These are phyloP conservation scores for Agonopterix alstromeriana DNA, from an alignment of 2,888 invertebrate genomes.

Conservation along the genomic window DNA sequence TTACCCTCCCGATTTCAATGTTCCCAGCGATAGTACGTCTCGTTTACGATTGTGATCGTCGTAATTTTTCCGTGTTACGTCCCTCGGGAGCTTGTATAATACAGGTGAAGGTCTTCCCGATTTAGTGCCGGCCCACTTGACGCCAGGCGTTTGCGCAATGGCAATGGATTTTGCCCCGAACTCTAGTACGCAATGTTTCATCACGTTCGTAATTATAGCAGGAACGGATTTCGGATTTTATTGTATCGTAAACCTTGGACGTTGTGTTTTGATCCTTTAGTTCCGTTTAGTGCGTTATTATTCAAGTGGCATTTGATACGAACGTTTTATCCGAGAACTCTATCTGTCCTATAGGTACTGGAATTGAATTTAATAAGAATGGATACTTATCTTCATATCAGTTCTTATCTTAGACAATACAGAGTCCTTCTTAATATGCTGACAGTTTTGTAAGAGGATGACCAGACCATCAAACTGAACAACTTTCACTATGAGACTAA, in stretches of 20 bases:
- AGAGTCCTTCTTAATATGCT: too few relatives aligned
- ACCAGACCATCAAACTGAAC: too few relatives aligned
- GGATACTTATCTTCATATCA: too few relatives aligned
- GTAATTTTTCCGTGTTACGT: slow-evolving; percentile 26
- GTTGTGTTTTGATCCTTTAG: not conserved
- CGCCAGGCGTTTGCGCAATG: slow-evolving; percentile 51
- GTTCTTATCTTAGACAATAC: too few relatives aligned
- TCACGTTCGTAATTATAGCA: slow-evolving; percentile 22
- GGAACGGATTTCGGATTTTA: slow-evolving; percentile 1
- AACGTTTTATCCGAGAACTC: too few relatives aligned
- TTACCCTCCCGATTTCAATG: slow-evolving; percentile 16
- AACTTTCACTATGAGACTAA: too few relatives aligned
- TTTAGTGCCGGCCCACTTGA: slow-evolving; percentile 59
- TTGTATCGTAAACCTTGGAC: slow-evolving; percentile 9
- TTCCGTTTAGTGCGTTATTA: too few relatives aligned
- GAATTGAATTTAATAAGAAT: too few relatives aligned
- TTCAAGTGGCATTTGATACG: too few relatives aligned
- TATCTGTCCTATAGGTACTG: too few relatives aligned
- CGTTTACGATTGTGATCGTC: slow-evolving; percentile 14
- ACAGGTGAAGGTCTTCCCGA: slow-evolving; percentile 71
- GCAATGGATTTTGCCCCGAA: slow-evolving; percentile 23
- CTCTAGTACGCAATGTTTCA: slow-evolving; percentile 37
- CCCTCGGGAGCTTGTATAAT: slow-evolving; percentile 50
- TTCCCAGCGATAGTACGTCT: slow-evolving; percentile 11
- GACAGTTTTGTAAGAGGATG: too few relatives aligned